These are phyloP conservation scores for Rhagoletis zephyria DNA, from an alignment of 1,140 invertebrate genomes.

Conservation along the genomic window DNA sequence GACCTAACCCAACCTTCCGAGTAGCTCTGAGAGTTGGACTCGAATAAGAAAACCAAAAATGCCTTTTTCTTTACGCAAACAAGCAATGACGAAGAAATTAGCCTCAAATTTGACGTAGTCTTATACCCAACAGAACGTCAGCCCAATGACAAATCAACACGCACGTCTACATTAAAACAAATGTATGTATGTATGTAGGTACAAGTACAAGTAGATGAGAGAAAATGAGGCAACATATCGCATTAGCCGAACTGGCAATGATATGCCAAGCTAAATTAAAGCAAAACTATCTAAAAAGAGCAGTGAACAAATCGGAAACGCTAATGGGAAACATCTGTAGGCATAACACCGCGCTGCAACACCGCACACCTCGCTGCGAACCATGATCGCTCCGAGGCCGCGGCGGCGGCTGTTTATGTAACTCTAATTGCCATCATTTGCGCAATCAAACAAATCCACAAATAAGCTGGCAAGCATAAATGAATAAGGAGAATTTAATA, in stretches of 20 bases:
- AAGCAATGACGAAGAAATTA: background rate
- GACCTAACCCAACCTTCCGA: background rate
- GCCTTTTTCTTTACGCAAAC: background rate
- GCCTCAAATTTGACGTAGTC: background rate
- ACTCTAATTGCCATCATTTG: slow-evolving; percentile 42
- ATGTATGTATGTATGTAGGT: background rate
- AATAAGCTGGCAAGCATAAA: background rate
- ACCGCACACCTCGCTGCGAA: background rate
- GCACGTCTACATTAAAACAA: background rate
- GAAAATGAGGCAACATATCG: background rate
- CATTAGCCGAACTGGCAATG: background rate
- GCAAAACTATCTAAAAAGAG: slow-evolving; percentile 16
- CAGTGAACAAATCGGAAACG: background rate
- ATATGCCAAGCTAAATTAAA: background rate
- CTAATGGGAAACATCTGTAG: slow-evolving; percentile 36
- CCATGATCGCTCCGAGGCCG: background rate
- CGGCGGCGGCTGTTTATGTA: background rate
- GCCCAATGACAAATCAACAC: slow-evolving; percentile 12
- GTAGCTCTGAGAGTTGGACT: background rate
- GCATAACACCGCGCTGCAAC: too few relatives aligned
- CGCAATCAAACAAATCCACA: slow-evolving; percentile 1
- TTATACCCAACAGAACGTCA: background rate
- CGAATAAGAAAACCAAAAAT: background rate
- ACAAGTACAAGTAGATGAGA: background rate
- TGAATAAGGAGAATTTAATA: background rate